Evolutionary conservation across 2,888 invertebrate species (phyloP), one percentile per base, ranked within the genome.

Genomic region (Baronia brevicornis): DNA sequence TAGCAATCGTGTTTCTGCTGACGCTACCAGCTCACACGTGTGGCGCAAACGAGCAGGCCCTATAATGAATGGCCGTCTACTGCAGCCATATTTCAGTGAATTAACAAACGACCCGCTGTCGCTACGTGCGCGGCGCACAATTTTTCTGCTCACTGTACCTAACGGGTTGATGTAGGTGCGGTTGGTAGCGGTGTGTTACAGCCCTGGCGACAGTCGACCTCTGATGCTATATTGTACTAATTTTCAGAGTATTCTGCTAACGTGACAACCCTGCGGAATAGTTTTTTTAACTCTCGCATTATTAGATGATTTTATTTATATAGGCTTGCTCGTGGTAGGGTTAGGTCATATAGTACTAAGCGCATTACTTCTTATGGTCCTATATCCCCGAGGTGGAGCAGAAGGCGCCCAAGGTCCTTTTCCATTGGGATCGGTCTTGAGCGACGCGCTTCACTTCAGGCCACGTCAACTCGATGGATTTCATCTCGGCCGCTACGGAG

Each of bases 71-170:
- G 57, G 77, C 77, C 75, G 77, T 73, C 78, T 74, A 71, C 67
- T 65, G 66, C 64, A 69, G 59, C 78, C 74, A 80, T 84, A 82
- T 80, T 79, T 82, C 80, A 82, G 67, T 60, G 79, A 73, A 80
- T 84, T 84, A 80, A 84, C 82, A 82, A 84, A 84, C 77, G 79
- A 78, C 74, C 68, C 46, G 51, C 73, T 71, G 84, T 80, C 82
- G 69, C 56, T 60, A 66, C 52, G 60, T 54, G 74, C 71, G 71
- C 70, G 67, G 71, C 60, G 65, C 64, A 60, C 80, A 60, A 82
- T 82, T 84, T 84, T 82, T 84, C 82, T 80, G 82, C 69, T 54
- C 71, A 72, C 80, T 63, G 77, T 79, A 74, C 75, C 61, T 62
- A 61, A 54, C 61, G 55, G 68, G 55, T 60, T 79, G 79, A 80